These are phyloP conservation scores for Micropterix aruncella DNA, from an alignment of 2,888 invertebrate species.

Conservation along the genomic window DNA sequence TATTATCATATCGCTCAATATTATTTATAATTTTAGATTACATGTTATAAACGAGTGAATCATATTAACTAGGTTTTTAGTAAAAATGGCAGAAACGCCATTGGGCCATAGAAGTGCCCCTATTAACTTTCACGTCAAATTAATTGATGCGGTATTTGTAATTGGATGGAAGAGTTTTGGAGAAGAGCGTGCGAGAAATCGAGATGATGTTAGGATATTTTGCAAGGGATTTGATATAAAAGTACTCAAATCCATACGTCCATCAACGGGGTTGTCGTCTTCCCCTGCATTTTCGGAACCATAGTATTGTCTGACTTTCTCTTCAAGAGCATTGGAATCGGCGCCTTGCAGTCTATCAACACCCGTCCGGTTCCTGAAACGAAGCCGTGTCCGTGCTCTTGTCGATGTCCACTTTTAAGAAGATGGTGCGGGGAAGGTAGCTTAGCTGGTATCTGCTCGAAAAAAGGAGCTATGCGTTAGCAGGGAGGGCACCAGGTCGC, in stretches of 20 bases:
- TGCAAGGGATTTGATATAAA: slow-evolving; percentile 80
- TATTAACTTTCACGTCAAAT: too few species aligned
- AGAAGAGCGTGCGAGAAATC: too few species aligned
- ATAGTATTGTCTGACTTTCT: slow-evolving; percentile 79
- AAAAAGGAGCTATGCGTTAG: slow-evolving; percentile 83
- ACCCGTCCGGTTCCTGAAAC: slow-evolving; percentile 65
- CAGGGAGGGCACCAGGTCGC: slow-evolving; percentile 98
- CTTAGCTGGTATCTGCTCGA: slow-evolving; percentile 75
- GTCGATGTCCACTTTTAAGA: slow-evolving; percentile 92
- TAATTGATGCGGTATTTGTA: too few species aligned
- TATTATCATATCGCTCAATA: too few species aligned
- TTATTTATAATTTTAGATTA: too few species aligned
- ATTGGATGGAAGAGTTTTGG: too few species aligned
- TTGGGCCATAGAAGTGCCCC: too few species aligned
- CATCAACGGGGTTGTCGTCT: slow-evolving; percentile 53
- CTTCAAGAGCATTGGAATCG: slow-evolving; percentile 66
- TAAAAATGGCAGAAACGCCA: too few species aligned
- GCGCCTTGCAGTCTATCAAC: slow-evolving; percentile 83
- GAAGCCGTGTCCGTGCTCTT: slow-evolving; percentile 81
- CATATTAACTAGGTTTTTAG: too few species aligned
- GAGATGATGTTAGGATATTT: too few species aligned
- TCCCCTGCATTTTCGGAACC: slow-evolving; percentile 49
- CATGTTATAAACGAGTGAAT: too few species aligned
- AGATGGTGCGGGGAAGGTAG: slow-evolving; percentile 82
- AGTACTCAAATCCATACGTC: slow-evolving; percentile 78